Conservation (phyloP, 2,113 vertebrate species). For the Theropithecus gelada region DNA sequence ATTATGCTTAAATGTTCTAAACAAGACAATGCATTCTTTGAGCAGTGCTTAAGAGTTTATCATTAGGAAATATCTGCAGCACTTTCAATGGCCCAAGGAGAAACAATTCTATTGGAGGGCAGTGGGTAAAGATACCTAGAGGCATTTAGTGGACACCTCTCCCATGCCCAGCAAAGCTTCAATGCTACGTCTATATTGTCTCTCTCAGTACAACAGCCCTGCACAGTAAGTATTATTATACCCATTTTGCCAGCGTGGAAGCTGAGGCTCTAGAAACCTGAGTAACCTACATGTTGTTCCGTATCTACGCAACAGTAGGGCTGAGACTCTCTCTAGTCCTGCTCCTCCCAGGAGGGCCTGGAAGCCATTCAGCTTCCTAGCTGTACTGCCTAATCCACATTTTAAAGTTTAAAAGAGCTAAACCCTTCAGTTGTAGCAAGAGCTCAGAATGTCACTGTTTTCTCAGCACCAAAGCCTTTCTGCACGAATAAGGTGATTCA, state of each 20-base stretch:
- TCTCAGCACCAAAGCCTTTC: background rate
- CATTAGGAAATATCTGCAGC: background rate
- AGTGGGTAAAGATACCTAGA: background rate
- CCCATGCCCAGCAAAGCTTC: background rate
- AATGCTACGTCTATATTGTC: fast-evolving
- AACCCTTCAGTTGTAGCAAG: background rate
- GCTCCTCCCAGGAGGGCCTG: background rate
- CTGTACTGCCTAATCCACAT: background rate
- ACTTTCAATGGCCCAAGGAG: background rate
- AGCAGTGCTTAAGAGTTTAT: background rate
- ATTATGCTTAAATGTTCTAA: background rate
- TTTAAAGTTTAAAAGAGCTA: background rate
- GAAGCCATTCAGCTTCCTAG: background rate
- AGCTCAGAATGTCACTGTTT: background rate
- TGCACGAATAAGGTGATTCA: background rate
- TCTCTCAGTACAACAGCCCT: background rate
- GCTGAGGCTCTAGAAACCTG: background rate
- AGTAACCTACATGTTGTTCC: fast-evolving
- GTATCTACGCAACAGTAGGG: no score
- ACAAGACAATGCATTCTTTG: background rate
- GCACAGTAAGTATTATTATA: background rate
- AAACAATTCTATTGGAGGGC: background rate
- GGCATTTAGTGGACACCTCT: background rate
- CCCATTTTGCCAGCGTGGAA: background rate
- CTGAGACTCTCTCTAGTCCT: background rate